Base-by-base conservation (phyloP, 1,140 invertebrate genomes). In the Caenorhabditis latens region DNA sequence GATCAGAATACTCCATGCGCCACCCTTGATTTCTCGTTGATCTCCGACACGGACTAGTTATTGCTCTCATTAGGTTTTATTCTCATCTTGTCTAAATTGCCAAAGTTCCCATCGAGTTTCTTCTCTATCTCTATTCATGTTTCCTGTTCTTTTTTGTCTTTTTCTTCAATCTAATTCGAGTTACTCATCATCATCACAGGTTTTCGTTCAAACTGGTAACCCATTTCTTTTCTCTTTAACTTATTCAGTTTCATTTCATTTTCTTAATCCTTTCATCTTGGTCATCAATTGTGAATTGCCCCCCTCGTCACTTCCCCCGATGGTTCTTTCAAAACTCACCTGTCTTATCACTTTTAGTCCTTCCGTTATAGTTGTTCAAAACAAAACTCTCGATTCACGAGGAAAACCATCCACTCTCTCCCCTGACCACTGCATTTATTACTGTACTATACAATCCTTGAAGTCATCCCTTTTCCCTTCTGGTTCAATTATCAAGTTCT, bases 301-400 rank as follows among this genome's bases (percentile, higher is more conserved):
- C 19, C 42, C 40, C 14, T 5, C 40, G 46, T 42, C 46, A 46
- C 61, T 21, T 24, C 24, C 21, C 9, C n/a, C 32, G 9, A 8
- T 4, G 8, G 19, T 79, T 32, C 11, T 53, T 53, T 43, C n/a
- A 43, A 32, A 32, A 79, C 71, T 79, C 46, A 79, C 71, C 16
- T 71, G 71, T 53, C 71, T 79, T 79, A 79, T 79, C 46, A 32
- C 32, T 32, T 24, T 42, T 50, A 50, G 46, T 24, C 67, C 5
- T 11, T n/a, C 71, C 8, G 11, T 53, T 19, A 79, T 79, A 79
- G 71, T 79, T 79, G 43, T 79, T 7, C 50, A 79, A 79, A 32
- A 32, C 32, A 46, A 79, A 79, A 24, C 7, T 46, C 65, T 48
- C 40, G n/a, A 50, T 79, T n/a, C 8, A 8, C 13, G 46, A 79